Percentiles rank a stretch among this genome's conserved stretches.
Evolutionary conservation across 2,797 vertebrate species (phyloP).

Genomic region (Tragopan temminckii): DNA sequence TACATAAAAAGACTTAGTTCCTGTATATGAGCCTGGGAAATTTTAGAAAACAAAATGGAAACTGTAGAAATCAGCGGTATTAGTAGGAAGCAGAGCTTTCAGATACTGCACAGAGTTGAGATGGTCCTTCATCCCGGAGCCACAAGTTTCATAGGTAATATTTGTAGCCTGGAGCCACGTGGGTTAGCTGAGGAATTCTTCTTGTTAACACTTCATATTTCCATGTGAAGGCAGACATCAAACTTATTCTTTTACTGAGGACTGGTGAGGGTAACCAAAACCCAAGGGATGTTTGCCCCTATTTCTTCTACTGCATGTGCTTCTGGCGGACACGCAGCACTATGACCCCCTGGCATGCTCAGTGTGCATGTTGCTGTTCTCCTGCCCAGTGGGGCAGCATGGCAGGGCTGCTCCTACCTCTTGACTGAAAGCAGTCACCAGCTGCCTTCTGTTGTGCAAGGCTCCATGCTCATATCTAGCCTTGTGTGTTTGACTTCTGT

Average conservation of each 20-base stretch:
- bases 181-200: background rate
- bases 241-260: background rate
- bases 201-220: background rate
- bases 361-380: rapidly evolving
- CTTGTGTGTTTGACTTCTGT: rapidly evolving
- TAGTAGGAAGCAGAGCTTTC: background rate
- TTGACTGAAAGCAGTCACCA: background rate
- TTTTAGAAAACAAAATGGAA: background rate
- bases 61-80: background rate
- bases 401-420: background rate
- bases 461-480: background rate
- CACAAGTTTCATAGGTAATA: background rate
- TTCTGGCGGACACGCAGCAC: background rate
- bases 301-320: background rate
- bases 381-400: rapidly evolving
- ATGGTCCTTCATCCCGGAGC: background rate
- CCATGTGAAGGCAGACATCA: background rate
- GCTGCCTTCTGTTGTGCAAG: background rate
- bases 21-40: background rate
- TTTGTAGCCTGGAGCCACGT: background rate
- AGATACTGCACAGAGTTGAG: background rate
- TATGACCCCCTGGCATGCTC: background rate
- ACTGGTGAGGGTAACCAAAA: background rate
- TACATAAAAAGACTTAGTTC: background rate
- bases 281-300: background rate